phyloP scores from a whole-genome alignment of 2,113 vertebrate genomes.

The Onychostoma macrolepis region DNA sequence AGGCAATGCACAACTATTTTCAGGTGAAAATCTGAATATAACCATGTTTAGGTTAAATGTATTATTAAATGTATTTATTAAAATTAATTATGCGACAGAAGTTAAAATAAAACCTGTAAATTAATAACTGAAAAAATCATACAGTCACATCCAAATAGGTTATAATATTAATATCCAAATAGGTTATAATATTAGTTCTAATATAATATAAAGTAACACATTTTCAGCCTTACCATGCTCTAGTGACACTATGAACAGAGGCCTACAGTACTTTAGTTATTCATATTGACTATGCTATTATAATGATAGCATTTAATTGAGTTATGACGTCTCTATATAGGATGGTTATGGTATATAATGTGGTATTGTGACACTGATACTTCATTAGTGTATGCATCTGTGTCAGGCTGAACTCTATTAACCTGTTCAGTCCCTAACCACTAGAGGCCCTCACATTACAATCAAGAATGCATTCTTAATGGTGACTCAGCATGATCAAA shows the following conservation, averaged over 20 bases:
- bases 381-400: not conserved
- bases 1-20: not conserved
- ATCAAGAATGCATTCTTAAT: constrained; percentile 1
- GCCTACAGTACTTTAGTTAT: not conserved
- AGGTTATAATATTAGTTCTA: not conserved
- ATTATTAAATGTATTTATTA: no score
- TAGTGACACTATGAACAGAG: not conserved
- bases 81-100: not conserved
- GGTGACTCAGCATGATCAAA: constrained; percentile 34
- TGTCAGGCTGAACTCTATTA: constrained; percentile 12
- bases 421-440: constrained; percentile 21
- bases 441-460: constrained; percentile 46
- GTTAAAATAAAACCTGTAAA: not conserved
- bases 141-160: not conserved
- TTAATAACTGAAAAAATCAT: not conserved
- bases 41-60: not conserved
- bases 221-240: not conserved
- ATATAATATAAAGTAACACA: not conserved
- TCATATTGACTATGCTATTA: no score
- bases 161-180: not conserved
- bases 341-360: not conserved
- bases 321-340: not conserved
- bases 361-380: not conserved
- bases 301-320: not conserved
- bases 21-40: not conserved